A percentile compares a stretch with the other conserved stretches of the same genome.
Conservation (phyloP, 53 echinoderm and acorn worm species). For the Temnopleurus reevesii region DNA sequence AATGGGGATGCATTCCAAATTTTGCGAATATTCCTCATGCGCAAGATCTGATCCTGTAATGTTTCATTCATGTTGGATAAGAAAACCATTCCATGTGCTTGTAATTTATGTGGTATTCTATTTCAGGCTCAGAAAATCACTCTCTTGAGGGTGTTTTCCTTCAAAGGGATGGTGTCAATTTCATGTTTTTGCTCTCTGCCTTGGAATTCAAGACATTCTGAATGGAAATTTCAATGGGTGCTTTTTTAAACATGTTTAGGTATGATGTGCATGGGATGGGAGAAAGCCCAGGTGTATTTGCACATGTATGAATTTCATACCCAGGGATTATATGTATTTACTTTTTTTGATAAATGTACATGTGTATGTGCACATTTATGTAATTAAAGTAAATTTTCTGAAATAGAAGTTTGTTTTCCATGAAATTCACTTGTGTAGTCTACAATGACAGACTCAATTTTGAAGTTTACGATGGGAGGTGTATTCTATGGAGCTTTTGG, state of each 20-base stretch:
- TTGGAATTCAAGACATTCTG: neutral
- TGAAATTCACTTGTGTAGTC: too few species aligned
- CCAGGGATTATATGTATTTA: too few species aligned
- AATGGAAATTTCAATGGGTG: neutral
- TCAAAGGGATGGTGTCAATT: slow-evolving; percentile 18
- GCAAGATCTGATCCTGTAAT: too few species aligned
- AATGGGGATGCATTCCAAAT: too few species aligned
- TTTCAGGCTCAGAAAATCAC: neutral
- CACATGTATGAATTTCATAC: neutral
- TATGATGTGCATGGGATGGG: neutral
- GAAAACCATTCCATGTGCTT: neutral
- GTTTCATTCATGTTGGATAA: neutral
- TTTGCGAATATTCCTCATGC: too few species aligned
- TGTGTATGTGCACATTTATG: too few species aligned
- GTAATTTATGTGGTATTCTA: slow-evolving; percentile 22
- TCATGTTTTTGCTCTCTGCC: neutral
- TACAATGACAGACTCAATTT: too few species aligned
- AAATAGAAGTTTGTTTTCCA: too few species aligned
- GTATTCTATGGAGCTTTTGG: too few species aligned
- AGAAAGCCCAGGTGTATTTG: neutral
- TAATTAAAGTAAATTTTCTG: too few species aligned
- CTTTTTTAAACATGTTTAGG: neutral
- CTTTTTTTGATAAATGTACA: too few species aligned
- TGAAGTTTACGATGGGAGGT: too few species aligned
- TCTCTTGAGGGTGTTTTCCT: neutral